Base-by-base conservation (phyloP, 2,797 vertebrate genomes). In the Catamblyrhynchus diadema region DNA sequence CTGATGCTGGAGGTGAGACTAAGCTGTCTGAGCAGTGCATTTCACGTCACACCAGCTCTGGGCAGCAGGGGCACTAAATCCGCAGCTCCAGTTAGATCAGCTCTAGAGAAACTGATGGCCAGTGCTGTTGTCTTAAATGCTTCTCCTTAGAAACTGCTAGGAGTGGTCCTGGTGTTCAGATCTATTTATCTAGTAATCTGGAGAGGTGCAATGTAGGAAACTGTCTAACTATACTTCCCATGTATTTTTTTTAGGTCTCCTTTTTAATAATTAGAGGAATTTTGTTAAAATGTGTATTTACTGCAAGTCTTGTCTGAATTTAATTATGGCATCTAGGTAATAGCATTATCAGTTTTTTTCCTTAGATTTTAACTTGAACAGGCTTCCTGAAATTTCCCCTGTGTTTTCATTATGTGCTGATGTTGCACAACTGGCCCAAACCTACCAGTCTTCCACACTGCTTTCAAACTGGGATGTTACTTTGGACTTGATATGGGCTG, bases 371-470 rank as follows among this genome's bases (percentile, higher is more conserved):
- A 65, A 81, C 13, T 33, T 59, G 37, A 89, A 53, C 13, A 48
- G 44, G 33, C 41, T 79, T 91, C 39, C 28, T 70, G 51, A 73
- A 73, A 32, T 25, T 33, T 44, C 18, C 35, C 10, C 19, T 21
- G 2, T 41, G 74, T 53, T 56, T 84, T 32, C n/a, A 27, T 81
- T 82, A n/a, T 0, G 0, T 11, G 56, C 47, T 84, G 79, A 32
- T 17, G 24, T 59, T 56, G n/a, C 23, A 18, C 48, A 35, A 30
- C 30, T 19, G 33, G 17, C 77, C 70, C 35, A n/a, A 91, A 78
- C 47, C 35, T 71, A 35, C 74, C 41, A 33, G 64, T 70, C 92
- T 95, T 94, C 92, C 95, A 93, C 94, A 67, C 71, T 93, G 94
- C 92, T 95, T 95, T 95, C 95, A 80, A 94, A 92, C 90, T 70